Evolutionary conservation across 2,888 invertebrate genomes (phyloP), one percentile per base, ranked within the genome.

Genomic region (Achlya flavicornis): DNA sequence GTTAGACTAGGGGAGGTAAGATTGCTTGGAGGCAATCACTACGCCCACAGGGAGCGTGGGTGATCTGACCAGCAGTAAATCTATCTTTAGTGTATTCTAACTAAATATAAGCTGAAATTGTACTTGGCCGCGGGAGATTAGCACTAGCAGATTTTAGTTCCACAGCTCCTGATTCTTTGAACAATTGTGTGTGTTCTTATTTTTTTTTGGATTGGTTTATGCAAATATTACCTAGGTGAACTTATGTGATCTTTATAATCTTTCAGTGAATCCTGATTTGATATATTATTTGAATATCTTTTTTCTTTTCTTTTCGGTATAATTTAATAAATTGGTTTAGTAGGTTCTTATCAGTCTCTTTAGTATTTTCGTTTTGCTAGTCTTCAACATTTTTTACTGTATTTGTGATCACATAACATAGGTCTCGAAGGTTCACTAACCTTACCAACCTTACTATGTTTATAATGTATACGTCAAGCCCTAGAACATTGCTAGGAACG

Each of bases 401-500:
- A 35, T 35, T 35, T 10, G 8, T 38, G 38, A 38, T 38, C 38
- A 48, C 3, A 16, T n/a, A n/a, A 48, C 7, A 48, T 48, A n/a
- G 0, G 6, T 48, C 12, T 43, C 4, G 14, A n/a, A 19, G 53
- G 53, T 53, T 53, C 7, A 6, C 10, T 53, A 53, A 53, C 16
- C 53, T 53, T 53, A 19, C 19, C 14, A 53, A 10, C n/a, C 53
- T 7, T 48, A 14, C 48, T 53, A 16, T 53, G 19, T 53, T 53
- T 53, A 53, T n/a, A 16, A 48, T 48, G 7, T 16, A 48, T 48
- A 16, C 48, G 48, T 76, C 72, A 73, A 75, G 73, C 70, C 78
- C 77, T 81, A 80, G 79, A 78, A 80, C 79, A 76, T 81, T 70
- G 19, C 53, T 53, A 70, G 73, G 76, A 69, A 72, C 73, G 66